Conservation (phyloP, 2,797 vertebrate species). For the Cyclopterus lumpus region DNA sequence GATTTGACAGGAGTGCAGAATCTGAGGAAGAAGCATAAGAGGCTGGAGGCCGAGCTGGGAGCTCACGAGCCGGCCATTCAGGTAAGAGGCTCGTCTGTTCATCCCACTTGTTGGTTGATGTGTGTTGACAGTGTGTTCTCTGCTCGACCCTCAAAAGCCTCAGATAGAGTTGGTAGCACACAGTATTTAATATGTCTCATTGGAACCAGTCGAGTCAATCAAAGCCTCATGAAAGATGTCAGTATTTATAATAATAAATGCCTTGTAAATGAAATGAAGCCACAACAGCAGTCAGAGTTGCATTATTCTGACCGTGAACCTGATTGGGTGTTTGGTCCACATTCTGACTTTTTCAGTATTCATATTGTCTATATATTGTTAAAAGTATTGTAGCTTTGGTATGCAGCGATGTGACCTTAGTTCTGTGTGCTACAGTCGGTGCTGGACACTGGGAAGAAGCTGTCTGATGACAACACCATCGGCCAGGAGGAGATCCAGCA, state of each 20-base stretch:
- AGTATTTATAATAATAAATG: not conserved
- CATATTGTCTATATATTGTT: not conserved
- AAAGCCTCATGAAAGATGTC: no score
- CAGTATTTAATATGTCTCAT: no score
- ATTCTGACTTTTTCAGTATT: no score
- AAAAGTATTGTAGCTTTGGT: not conserved
- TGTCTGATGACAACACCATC: slow-evolving; percentile 97
- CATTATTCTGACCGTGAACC: not conserved
- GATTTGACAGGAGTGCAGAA: slow-evolving; percentile 99
- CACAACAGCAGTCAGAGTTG: not conserved
- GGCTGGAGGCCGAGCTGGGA: slow-evolving; percentile 95
- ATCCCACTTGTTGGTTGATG: no score
- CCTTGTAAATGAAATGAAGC: not conserved
- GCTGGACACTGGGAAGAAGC: slow-evolving; percentile 94
- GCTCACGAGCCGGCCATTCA: slow-evolving; percentile 97
- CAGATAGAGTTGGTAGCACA: no score
- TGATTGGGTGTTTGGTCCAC: not conserved
- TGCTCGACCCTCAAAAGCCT: no score
- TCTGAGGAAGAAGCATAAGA: slow-evolving; percentile 98
- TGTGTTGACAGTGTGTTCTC: no score
- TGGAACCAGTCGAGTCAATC: no score
- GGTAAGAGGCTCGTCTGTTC: slow-evolving; percentile 74
- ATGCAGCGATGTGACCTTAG: not conserved
- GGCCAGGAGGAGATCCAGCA: slow-evolving; percentile 99
- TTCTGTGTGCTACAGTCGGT: slow-evolving; percentile 86